Conservation (phyloP, 35 echinoderm and acorn worm species). For the Apostichopus japonicus region DNA sequence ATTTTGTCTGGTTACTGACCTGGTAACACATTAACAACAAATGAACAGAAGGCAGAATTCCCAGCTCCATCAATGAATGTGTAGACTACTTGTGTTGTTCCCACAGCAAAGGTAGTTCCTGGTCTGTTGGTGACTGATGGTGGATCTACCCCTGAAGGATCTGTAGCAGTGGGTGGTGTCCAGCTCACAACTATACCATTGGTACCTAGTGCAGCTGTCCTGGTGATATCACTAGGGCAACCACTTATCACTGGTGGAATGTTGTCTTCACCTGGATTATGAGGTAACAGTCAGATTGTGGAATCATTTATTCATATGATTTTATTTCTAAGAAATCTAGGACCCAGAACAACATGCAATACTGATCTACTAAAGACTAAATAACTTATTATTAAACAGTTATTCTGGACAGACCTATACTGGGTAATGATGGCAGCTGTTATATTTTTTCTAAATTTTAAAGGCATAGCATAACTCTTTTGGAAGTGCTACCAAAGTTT, state of each 20-base stretch:
- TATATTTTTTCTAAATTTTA: no score
- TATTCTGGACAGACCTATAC: no score
- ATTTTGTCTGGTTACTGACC: no score
- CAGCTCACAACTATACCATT: conserved; percentile 22
- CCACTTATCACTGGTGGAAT: not conserved
- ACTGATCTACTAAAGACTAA: no score
- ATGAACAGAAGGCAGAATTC: not conserved
- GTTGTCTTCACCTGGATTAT: not conserved
- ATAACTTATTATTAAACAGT: no score
- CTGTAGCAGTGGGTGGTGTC: conserved; percentile 33
- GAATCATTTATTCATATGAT: no score
- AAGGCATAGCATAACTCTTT: no score
- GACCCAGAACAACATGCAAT: no score
- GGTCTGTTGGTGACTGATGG: not conserved
- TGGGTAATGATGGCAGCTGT: no score
- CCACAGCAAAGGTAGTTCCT: not conserved
- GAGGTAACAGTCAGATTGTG: not conserved
- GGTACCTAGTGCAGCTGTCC: not conserved
- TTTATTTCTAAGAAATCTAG: no score
- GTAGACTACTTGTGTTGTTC: conserved; percentile 24
- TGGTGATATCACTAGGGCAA: not conserved
- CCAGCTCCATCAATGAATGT: conserved; percentile 28
- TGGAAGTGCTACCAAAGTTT: no score
- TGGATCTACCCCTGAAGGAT: not conserved
- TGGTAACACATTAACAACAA: not conserved